Evolutionary conservation across 2,888 invertebrate species (phyloP), one percentile per base, ranked within the genome.

Genomic region (Agapostemon virescens): DNA sequence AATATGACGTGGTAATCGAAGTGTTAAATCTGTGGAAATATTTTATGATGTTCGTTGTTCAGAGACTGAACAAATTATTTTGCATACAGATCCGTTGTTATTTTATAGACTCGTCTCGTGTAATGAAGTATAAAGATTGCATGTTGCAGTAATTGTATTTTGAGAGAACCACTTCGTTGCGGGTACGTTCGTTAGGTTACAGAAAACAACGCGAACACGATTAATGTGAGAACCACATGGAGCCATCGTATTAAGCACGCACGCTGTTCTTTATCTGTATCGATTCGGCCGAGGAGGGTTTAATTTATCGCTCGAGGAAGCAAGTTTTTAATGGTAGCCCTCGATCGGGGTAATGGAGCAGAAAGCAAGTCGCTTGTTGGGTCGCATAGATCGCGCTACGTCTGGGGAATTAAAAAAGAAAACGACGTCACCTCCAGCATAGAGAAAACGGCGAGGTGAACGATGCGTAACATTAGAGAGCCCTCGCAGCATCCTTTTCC

Each of bases 331-430:
- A 75, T 55, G 30, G 55, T 30, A 42, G 23, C 33, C 26, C 64
- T 36, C 33, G 42, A 55, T 52, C 15, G 23, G 71, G n/a, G 23
- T 64, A 68, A 74, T 75, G 63, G 68, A 64, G 45, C 20, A 23
- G 52, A 75, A 69, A 74, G 55, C 13, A 30, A 52, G 20, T 66
- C 36, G 30, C 13, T 38, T 52, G 23, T 66, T 58, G 23, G 64
- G 23, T 45, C 42, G 58, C n/a, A 17, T 71, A 40, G 68, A 36
- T 26, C n/a, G 26, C n/a, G 23, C n/a, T 23, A 75, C 38, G 58
- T 75, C 68, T 30, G 74, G 23, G 45, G 69, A 69, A 78, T 74
- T 75, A 67, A 80, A 73, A 58, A 33, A 33, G 68, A 15, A 52
- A 52, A 67, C 30, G 30, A 73, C 42, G 45, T 30, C 40, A 30